Percentiles rank a stretch among this genome's conserved stretches.
These are phyloP conservation scores for Gryllus longicercus DNA, from an alignment of 2,888 invertebrate species.

Conservation along the genomic window DNA sequence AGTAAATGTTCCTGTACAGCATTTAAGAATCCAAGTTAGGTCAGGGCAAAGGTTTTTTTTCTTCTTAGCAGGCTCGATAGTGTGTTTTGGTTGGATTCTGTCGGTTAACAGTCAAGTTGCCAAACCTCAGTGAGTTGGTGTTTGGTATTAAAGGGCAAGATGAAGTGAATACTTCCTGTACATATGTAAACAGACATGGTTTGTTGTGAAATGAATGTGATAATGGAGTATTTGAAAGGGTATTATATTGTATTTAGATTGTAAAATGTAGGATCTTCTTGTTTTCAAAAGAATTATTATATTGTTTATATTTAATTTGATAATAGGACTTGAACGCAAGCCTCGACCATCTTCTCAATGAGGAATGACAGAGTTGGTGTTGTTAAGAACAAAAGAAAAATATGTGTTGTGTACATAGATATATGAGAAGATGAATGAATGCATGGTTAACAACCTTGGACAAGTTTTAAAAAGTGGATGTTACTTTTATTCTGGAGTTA, in stretches of 20 bases:
- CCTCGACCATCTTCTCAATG: conserved; percentile 19
- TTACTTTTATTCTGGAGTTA: conserved; percentile 36
- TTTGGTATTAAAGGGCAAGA: conserved; percentile 51
- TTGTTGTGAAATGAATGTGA: conserved; percentile 38
- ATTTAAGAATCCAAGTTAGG: conserved; percentile 46
- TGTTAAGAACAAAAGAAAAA: conserved; percentile 28
- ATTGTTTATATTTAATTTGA: conserved; percentile 54
- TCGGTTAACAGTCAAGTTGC: conserved; percentile 35
- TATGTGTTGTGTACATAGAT: conserved; percentile 33
- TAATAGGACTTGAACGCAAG: background rate
- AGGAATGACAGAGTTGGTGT: conserved; percentile 25
- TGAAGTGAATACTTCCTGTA: conserved; percentile 31
- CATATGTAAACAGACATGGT: conserved; percentile 34
- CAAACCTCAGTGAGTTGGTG: conserved; percentile 38
- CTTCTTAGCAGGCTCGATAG: conserved; percentile 37
- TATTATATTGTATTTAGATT: conserved; percentile 36
- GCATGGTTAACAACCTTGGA: conserved; percentile 27
- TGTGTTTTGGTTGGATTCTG: conserved; percentile 38
- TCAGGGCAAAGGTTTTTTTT: conserved; percentile 37
- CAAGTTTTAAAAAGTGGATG: conserved; percentile 36
- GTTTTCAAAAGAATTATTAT: conserved; percentile 47
- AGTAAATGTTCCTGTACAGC: conserved; percentile 54
- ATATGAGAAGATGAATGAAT: conserved; percentile 32
- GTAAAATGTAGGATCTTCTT: conserved; percentile 33
- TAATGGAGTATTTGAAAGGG: conserved; percentile 36